These are phyloP conservation scores for Tipula unca DNA, from an alignment of 2,888 invertebrate species.

Conservation along the genomic window DNA sequence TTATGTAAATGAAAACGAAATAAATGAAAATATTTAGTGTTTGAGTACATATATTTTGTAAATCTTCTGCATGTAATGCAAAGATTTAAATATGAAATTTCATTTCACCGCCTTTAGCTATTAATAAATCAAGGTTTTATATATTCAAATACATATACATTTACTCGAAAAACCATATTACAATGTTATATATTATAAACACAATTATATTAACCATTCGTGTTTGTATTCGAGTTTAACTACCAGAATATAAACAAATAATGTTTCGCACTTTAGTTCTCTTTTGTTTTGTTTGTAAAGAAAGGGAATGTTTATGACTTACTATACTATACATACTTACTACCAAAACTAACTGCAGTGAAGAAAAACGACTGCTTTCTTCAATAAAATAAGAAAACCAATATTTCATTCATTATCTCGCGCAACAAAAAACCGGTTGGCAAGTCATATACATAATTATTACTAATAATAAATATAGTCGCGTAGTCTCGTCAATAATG, in stretches of 20 bases:
- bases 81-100: not conserved
- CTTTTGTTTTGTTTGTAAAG: not conserved
- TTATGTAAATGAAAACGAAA: not conserved
- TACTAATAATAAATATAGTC: not conserved
- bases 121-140: slow-evolving; percentile 9
- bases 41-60: no score
- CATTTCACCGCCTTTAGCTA: not conserved
- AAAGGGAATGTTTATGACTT: not conserved
- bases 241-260: not conserved
- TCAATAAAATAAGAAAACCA: not conserved
- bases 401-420: not conserved
- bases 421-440: not conserved
- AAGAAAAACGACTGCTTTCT: not conserved
- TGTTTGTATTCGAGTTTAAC: not conserved
- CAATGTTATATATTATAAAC: not conserved
- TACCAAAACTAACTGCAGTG: not conserved
- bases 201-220: no score
- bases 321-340: not conserved
- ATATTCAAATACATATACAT: not conserved
- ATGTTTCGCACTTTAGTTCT: not conserved
- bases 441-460: not conserved
- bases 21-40: not conserved
- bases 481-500: not conserved
- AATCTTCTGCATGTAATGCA: not conserved
- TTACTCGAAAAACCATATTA: not conserved